These are phyloP conservation scores for Macrotis lagotis DNA, from an alignment of 2,113 vertebrate genomes.

Conservation along the genomic window DNA sequence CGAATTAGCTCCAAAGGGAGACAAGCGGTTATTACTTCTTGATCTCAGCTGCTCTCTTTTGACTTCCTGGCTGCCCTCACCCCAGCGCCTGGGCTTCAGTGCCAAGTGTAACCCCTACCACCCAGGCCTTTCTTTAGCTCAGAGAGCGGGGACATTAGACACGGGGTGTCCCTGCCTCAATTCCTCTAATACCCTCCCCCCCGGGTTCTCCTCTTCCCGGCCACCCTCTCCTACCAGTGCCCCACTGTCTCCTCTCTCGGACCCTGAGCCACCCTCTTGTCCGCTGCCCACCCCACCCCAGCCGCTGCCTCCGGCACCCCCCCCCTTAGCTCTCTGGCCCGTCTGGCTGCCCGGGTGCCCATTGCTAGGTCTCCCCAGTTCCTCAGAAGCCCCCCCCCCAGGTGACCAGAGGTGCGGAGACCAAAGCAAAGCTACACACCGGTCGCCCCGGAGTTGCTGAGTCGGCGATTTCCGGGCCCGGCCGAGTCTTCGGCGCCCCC, in stretches of 20 bases:
- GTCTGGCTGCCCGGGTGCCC: background rate
- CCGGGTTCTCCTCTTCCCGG: background rate
- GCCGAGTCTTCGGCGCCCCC: conserved; percentile 59
- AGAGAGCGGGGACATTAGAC: too few species aligned
- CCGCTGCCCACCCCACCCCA: background rate
- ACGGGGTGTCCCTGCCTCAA: background rate
- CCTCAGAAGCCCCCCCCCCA: conserved; percentile 19
- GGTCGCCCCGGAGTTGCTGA: conserved; percentile 70
- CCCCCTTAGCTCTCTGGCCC: conserved; percentile 32
- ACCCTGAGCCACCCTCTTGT: background rate
- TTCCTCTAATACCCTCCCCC: background rate
- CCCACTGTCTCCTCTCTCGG: background rate
- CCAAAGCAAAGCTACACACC: conserved; percentile 1
- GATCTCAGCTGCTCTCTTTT: conserved; percentile 54
- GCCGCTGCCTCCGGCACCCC: background rate
- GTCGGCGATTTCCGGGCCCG: conserved; percentile 71
- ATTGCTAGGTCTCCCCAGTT: background rate
- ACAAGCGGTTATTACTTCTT: conserved; percentile 65
- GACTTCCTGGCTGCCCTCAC: background rate
- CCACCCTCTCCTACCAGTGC: background rate
- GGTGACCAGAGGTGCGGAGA: conserved; percentile 77
- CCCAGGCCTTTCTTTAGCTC: background rate
- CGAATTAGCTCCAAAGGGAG: background rate
- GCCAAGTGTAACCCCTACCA: background rate
- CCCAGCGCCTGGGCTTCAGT: background rate